A percentile compares a stretch with the other conserved stretches of the same genome.
Conservation (phyloP, 2,888 invertebrate species). For the Dryobota labecula region DNA sequence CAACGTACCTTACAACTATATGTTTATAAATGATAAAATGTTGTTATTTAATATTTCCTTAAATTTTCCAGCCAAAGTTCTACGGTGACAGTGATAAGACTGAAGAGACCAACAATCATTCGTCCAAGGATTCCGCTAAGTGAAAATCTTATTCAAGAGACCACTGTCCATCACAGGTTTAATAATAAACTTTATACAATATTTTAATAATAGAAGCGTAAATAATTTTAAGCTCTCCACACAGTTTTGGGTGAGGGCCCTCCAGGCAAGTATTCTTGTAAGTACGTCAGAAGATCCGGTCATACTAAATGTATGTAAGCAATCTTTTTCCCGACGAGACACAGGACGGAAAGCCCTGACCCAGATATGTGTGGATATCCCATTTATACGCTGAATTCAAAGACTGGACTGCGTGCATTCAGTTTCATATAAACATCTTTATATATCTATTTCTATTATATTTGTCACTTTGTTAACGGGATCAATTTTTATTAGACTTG, state of each 20-base stretch:
- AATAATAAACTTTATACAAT: constrained; percentile 54
- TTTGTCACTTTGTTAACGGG: constrained; percentile 54
- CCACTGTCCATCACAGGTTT: constrained; percentile 64
- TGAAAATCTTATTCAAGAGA: constrained; percentile 71
- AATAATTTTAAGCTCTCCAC: constrained; percentile 22
- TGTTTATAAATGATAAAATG: background rate
- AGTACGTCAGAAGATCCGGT: background rate
- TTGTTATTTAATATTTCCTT: constrained; percentile 29
- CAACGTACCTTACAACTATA: background rate
- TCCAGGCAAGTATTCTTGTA: background rate
- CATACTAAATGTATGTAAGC: constrained; percentile 9
- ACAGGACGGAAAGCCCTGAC: background rate
- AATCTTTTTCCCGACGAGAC: background rate
- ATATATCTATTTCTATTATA: constrained; percentile 41
- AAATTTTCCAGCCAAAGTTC: constrained; percentile 91
- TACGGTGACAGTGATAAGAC: constrained; percentile 92
- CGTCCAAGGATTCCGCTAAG: constrained; percentile 88
- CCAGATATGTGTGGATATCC: constrained; percentile 2
- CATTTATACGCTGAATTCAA: constrained; percentile 26
- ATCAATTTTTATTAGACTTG: constrained; percentile 64
- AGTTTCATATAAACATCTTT: constrained; percentile 37
- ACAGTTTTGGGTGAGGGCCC: background rate
- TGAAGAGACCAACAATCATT: constrained; percentile 90
- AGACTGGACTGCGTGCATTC: constrained; percentile 59
- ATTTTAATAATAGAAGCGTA: constrained; percentile 45